phyloP scores from a whole-genome alignment of 2,797 vertebrate species.

The Gallinago nigripennis region DNA sequence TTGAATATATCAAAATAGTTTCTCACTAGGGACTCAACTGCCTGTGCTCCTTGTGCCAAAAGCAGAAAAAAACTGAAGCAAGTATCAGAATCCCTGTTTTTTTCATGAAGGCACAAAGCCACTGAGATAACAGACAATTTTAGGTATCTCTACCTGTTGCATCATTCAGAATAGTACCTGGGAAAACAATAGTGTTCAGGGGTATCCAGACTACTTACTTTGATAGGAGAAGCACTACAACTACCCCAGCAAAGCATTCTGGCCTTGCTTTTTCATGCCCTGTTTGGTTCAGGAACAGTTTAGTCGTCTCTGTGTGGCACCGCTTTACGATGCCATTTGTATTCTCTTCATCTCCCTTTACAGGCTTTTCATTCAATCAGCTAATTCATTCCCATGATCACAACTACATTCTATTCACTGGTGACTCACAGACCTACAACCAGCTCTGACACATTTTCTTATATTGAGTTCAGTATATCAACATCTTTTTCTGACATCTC shows the following conservation, averaged over 20 bases:
- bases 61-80: background rate
- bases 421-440: background rate
- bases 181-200: background rate
- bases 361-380: background rate
- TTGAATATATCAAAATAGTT: background rate
- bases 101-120: background rate
- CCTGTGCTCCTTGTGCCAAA: background rate
- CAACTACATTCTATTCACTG: background rate
- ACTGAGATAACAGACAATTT: background rate
- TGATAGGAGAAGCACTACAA: background rate
- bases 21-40: background rate
- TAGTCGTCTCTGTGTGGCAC: fast-evolving
- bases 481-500: conserved; percentile 7
- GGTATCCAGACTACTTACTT: background rate
- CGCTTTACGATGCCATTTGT: background rate
- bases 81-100: background rate
- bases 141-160: background rate
- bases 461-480: background rate
- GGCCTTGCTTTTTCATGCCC: background rate
- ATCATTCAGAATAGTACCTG: background rate
- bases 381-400: background rate
- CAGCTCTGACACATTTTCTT: background rate
- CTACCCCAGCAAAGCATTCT: background rate
- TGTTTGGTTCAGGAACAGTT: background rate
- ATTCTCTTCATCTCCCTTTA: background rate